These are phyloP conservation scores for Embiotoca jacksoni DNA, from an alignment of 2,113 vertebrate species.

Conservation along the genomic window DNA sequence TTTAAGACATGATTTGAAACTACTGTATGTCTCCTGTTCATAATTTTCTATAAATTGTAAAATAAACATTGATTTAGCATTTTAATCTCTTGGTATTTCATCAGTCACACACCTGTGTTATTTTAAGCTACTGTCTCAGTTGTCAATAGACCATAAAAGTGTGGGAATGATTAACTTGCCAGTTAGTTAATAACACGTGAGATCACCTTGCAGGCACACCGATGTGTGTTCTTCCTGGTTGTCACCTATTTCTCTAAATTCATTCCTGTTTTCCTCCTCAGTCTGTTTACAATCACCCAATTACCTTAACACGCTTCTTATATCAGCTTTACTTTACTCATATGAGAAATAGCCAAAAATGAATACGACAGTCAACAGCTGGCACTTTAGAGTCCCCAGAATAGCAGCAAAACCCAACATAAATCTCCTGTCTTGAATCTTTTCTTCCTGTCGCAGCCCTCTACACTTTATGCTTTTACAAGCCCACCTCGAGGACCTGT, in stretches of 20 bases:
- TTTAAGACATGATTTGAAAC: neutral
- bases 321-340: constrained; percentile 1
- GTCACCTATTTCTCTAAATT: constrained; percentile 4
- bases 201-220: constrained; percentile 1
- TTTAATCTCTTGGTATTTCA: neutral
- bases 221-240: constrained; percentile 24
- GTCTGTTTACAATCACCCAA: neutral
- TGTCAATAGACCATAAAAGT: constrained; percentile 33
- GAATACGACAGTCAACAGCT: neutral
- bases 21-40: too few species aligned
- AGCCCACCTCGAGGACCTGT: constrained; percentile 5
- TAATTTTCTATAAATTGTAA: neutral
- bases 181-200: constrained; percentile 31
- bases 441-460: constrained; percentile 8
- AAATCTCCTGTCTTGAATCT: neutral
- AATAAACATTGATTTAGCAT: neutral
- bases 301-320: neutral
- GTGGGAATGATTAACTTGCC: constrained; percentile 35
- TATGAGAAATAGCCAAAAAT: neutral
- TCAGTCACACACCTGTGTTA: constrained; percentile 27
- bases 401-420: neutral
- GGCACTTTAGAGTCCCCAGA: neutral
- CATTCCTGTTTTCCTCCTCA: neutral
- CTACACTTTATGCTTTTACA: neutral
- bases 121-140: constrained; percentile 30